Evolutionary conservation across 2,888 invertebrate species (phyloP), one percentile per base, ranked within the genome.

Genomic region (Uropetala carovei): DNA sequence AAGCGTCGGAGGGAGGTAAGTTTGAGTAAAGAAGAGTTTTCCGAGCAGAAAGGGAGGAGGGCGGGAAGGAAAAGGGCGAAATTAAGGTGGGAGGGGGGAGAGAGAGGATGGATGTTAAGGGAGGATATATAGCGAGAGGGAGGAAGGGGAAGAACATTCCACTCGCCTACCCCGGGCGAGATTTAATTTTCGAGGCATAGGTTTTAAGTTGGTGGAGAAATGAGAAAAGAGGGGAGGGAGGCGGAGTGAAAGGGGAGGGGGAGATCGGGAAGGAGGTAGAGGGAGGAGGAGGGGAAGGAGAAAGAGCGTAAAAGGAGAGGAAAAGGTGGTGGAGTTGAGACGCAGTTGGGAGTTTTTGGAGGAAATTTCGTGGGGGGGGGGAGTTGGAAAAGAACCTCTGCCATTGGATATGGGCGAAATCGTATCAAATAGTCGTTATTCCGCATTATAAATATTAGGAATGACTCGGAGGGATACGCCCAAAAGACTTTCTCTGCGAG

Each of bases 141-240:
- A 11, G 22, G 22, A 58, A 22, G 22, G 86, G 86, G 86, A 22
- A 27, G 30, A 86, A n/a, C 59, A 60, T 60, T 60, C 86, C 89
- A 89, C 89, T 64, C 89, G 56, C 83, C 57, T 83, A 56, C 57
- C 83, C 83, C 60, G 89, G 89, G 89, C 89, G 89, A 89, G 89
- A 89, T 89, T 89, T 89, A 89, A 89, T 89, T 89, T 89, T 89
- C 89, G 89, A 68, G 89, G 86, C 60, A 60, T 86, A 59, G 86
- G 89, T 89, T 89, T 89, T 89, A 89, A 89, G 89, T 59, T 58
- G 85, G 85, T 58, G 60, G 60, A 16, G 14, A 16, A 27, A 86
- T 58, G 60, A 11, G 4, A 59, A 30, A 59, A 16, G 60, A 11
- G 89, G 64, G 43, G 16, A 89, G 27, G 89, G 64, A 16, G n/a